These are phyloP conservation scores for Hystrix cristata DNA, from an alignment of 2,113 vertebrate species.

Conservation along the genomic window DNA sequence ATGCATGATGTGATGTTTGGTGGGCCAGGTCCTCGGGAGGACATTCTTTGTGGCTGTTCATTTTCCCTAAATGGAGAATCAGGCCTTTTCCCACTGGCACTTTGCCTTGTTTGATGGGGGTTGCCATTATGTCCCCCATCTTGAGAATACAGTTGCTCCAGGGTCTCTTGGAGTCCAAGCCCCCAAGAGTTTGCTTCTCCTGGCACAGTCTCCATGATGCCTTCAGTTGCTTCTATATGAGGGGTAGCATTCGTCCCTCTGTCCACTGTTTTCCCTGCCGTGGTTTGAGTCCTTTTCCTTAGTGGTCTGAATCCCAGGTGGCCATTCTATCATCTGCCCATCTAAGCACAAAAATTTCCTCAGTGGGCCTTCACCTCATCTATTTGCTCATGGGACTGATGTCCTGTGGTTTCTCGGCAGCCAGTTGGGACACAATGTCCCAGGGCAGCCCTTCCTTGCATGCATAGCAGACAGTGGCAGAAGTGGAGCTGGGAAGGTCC, in stretches of 20 bases:
- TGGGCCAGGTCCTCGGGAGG: neutral
- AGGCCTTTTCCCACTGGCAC: neutral
- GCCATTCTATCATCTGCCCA: neutral
- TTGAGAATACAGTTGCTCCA: neutral
- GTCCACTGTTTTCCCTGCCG: neutral
- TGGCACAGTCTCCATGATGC: neutral
- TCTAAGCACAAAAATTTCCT: neutral
- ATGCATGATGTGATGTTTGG: neutral
- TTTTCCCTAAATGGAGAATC: neutral
- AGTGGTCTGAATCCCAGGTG: neutral
- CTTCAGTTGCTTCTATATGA: neutral
- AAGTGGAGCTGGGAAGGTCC: neutral
- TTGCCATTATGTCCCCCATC: neutral
- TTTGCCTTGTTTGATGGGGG: neutral
- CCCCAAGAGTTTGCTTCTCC: neutral
- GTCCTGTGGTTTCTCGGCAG: neutral
- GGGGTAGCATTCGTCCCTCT: neutral
- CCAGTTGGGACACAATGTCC: neutral
- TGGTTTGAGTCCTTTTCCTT: neutral
- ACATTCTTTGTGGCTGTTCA: neutral
- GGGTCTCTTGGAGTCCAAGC: neutral
- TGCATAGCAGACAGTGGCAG: rapidly evolving
- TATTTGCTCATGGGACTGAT: neutral
- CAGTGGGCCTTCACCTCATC: neutral
- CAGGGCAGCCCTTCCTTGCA: neutral